Evolutionary conservation across 2,113 vertebrate species (phyloP), one percentile per base, ranked within the genome.

Genomic region (Rhinogobius similis): DNA sequence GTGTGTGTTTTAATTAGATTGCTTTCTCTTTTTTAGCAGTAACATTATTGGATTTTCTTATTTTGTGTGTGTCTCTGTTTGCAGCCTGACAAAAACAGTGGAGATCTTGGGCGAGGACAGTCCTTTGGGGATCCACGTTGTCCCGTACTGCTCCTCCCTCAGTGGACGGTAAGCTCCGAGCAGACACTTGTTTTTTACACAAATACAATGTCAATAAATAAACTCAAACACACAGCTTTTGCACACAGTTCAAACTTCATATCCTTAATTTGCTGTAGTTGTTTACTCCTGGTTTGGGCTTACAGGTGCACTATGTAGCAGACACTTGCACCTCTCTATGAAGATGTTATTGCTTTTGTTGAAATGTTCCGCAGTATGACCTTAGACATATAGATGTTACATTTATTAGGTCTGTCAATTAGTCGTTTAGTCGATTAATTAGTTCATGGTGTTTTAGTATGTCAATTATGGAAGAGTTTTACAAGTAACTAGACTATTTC

Each of bases 121-220:
- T 64, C 96, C 98, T 0, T 83, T 99, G 81, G 98, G 98, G 63
- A 98, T 99, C 75, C 98, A 99, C 2, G 98, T 98, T 46, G 96
- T 98, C 43, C 96, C 98, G 16, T 99, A 96, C 91, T 94, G 94
- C 90, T 99, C 97, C 53, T 97, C 97, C 16, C 88, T 98, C 79
- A 98, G 96, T 85, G 98, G 97, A 93, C 94, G 98, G 97, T 99
- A 89, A 95, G 95, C 86, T 71, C 5, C 14, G 36, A 69, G 8
- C 56, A 52, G 0, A 2, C 36, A 43, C 18, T 61, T 61, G 29
- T 61, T 36, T 36, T 61, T 36, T n/a, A 27, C 26, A 18, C 16
- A 32, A 10, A 29, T 59, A 29, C 53, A 27, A 4, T 9, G 46
- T 61, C 41, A 27, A 5, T 27, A 39, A 67, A 69, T 18, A 59